A percentile compares a stretch with the other conserved stretches of the same genome.
phyloP scores from a whole-genome alignment of 2,113 vertebrate genomes.

The Rousettus leschenaultii region DNA sequence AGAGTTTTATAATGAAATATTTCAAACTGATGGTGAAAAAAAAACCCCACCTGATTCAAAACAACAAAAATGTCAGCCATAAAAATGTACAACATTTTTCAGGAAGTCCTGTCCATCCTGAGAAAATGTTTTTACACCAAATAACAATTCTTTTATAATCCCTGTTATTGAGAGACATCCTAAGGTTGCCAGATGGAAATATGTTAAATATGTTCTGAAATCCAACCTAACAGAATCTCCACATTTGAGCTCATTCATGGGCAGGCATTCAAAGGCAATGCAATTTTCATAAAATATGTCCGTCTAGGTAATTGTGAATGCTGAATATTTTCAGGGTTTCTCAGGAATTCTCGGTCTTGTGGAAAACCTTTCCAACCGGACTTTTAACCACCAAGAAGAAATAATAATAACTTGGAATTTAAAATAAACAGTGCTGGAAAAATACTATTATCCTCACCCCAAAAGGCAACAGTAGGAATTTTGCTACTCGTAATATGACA shows the following conservation, averaged over 20 bases:
- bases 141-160: conserved; percentile 80
- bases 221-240: conserved; percentile 82
- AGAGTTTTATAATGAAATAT: conserved; percentile 78
- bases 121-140: conserved; percentile 84
- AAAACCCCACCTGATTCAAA: conserved; percentile 77
- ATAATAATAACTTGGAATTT: conserved; percentile 83
- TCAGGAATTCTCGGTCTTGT: conserved; percentile 81
- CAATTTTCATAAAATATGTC: conserved; percentile 84
- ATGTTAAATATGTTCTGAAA: conserved; percentile 85
- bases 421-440: conserved; percentile 85
- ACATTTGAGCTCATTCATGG: conserved; percentile 84
- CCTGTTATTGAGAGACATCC: conserved; percentile 80
- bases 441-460: conserved; percentile 77
- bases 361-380: conserved; percentile 82
- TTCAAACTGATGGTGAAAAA: conserved; percentile 74
- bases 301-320: conserved; percentile 82
- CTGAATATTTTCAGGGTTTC: conserved; percentile 83
- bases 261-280: conserved; percentile 79
- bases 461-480: conserved; percentile 76
- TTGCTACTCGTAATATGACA: conserved; percentile 71
- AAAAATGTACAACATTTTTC: conserved; percentile 81
- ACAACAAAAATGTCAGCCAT: conserved; percentile 81
- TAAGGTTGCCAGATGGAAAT: conserved; percentile 81
- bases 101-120: conserved; percentile 80
- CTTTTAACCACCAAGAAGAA: conserved; percentile 83